Evolutionary conservation across 2,797 vertebrate genomes (phyloP).

Genomic region (Pelochelys cantorii): DNA sequence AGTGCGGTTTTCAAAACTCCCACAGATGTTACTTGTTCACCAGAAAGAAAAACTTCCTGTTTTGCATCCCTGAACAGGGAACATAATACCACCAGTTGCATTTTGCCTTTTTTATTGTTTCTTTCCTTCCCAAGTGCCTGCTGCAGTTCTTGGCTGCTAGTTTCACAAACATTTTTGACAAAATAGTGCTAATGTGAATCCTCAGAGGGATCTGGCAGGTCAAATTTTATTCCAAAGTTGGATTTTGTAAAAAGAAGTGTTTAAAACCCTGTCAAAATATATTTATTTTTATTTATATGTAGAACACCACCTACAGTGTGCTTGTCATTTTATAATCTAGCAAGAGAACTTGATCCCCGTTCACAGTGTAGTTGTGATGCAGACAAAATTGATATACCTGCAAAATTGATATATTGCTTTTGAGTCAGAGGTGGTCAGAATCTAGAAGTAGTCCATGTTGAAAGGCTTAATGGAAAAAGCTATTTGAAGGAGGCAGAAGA

Average conservation of each 20-base stretch:
- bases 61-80: neutral
- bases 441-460: constrained; percentile 8
- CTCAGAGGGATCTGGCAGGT: neutral
- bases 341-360: neutral
- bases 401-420: too few relatives aligned
- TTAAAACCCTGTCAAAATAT: neutral
- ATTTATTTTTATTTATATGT: neutral
- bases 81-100: constrained; percentile 49
- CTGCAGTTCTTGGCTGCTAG: constrained; percentile 23
- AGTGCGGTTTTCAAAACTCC: constrained; percentile 42
- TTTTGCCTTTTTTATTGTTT: constrained; percentile 49
- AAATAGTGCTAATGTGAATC: constrained; percentile 36
- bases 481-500: constrained; percentile 53
- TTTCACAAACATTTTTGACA: constrained; percentile 13
- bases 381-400: neutral
- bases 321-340: neutral
- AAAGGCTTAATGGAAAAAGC: constrained; percentile 33
- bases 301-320: neutral
- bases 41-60: constrained; percentile 50
- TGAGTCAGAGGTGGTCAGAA: neutral
- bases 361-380: constrained; percentile 12
- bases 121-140: constrained; percentile 11
- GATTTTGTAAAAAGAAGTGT: neutral
- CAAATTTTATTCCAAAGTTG: constrained; percentile 8
- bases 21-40: constrained; percentile 44